Percentiles rank a stretch among this genome's conserved stretches.
Conservation (phyloP, 2,888 invertebrate genomes). For the Drymonia ruficornis region DNA sequence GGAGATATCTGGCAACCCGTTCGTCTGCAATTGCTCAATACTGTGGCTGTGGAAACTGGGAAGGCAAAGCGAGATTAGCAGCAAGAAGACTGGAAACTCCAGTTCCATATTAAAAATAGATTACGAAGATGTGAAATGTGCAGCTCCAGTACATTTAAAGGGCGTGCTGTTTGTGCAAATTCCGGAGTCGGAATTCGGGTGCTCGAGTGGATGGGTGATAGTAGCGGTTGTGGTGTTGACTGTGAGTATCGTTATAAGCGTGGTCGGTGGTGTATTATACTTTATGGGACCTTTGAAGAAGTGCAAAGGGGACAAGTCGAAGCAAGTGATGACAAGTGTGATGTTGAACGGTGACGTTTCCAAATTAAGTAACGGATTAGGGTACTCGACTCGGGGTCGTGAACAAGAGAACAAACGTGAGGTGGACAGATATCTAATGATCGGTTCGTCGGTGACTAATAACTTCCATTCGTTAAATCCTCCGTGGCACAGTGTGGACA, state of each 20-base stretch:
- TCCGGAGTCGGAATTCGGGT: constrained; percentile 86
- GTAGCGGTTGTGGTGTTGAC: constrained; percentile 81
- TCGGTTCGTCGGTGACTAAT: constrained; percentile 80
- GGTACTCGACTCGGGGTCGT: constrained; percentile 77
- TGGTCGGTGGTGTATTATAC: constrained; percentile 78
- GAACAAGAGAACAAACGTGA: constrained; percentile 79
- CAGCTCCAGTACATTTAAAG: constrained; percentile 83
- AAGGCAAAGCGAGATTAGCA: constrained; percentile 70
- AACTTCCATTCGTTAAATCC: constrained; percentile 81
- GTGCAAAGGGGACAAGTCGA: constrained; percentile 81
- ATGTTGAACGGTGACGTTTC: constrained; percentile 81
- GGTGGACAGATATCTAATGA: constrained; percentile 81
- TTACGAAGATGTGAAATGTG: constrained; percentile 84
- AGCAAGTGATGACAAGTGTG: constrained; percentile 82
- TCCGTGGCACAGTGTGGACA: constrained; percentile 81
- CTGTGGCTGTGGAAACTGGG: constrained; percentile 93
- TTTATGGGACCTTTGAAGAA: constrained; percentile 81
- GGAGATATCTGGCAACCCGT: constrained; percentile 92
- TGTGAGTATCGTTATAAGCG: constrained; percentile 82
- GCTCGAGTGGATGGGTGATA: constrained; percentile 86
- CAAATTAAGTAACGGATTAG: constrained; percentile 78
- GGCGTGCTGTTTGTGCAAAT: constrained; percentile 82
- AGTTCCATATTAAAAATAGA: constrained; percentile 80
- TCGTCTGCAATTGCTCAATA: constrained; percentile 94
- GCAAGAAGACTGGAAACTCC: constrained; percentile 64